phyloP scores from a whole-genome alignment of 2,797 vertebrate species.

The Allobates femoralis region DNA sequence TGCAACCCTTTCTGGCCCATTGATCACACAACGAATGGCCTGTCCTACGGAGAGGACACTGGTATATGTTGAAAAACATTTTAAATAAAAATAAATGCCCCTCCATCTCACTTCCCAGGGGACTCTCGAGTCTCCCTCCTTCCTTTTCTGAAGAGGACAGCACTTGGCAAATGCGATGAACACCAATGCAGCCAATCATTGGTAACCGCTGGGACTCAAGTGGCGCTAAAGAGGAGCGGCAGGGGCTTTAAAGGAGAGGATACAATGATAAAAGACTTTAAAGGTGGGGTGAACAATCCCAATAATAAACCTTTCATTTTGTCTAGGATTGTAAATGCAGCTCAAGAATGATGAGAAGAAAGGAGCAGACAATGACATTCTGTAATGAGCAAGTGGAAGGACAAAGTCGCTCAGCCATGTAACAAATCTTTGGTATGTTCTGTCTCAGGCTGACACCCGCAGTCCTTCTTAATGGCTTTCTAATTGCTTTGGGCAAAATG shows the following conservation, averaged over 20 bases:
- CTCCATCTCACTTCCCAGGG: no score
- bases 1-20: no score
- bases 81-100: neutral
- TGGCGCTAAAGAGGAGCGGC: no score
- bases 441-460: neutral
- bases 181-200: no score
- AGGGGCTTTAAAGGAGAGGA: no score
- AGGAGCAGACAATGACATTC: neutral
- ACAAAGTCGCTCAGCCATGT: conserved; percentile 26
- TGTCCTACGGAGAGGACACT: neutral
- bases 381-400: conserved; percentile 34
- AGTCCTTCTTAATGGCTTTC: conserved; percentile 28
- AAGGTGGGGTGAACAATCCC: no score
- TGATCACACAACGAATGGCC: neutral
- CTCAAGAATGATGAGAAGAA: neutral
- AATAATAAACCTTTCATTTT: neutral
- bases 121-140: no score
- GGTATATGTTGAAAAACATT: neutral
- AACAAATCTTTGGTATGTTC: conserved; percentile 31
- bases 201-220: no score
- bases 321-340: neutral
- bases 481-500: conserved; percentile 30
- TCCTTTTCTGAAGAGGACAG: no score
- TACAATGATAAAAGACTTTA: no score
- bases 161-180: no score